These are phyloP conservation scores for Polydrusus tereticollis DNA, from an alignment of 2,888 invertebrate genomes.

Conservation along the genomic window DNA sequence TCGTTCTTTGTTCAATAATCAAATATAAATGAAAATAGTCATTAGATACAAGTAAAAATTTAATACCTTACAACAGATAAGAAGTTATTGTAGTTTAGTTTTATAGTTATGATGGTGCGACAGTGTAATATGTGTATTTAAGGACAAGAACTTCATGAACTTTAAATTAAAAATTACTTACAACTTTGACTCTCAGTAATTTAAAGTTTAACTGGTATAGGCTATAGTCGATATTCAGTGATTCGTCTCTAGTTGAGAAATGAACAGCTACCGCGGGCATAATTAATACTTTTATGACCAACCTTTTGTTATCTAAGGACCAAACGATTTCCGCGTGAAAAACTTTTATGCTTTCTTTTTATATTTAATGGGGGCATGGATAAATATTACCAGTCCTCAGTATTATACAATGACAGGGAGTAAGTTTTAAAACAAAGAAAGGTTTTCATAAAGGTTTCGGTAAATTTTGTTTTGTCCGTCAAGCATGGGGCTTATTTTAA, in stretches of 20 bases:
- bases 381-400: neutral
- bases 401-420: neutral
- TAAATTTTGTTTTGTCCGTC: neutral
- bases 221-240: constrained; percentile 17
- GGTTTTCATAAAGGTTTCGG: neutral
- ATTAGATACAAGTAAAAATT: no score
- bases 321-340: constrained; percentile 32
- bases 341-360: constrained; percentile 29
- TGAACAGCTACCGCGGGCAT: constrained; percentile 9
- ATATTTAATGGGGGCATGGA: constrained; percentile 9
- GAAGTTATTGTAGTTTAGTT: no score
- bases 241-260: neutral
- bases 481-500: no score
- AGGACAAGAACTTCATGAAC: no score
- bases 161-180: no score
- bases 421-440: neutral
- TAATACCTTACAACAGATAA: no score
- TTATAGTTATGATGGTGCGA: no score
- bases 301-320: constrained; percentile 40
- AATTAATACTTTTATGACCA: constrained; percentile 41
- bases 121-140: no score
- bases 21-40: no score
- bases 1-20: no score
- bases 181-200: no score
- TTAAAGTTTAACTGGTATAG: no score